Conservation (phyloP, 53 echinoderm and acorn worm species). For the Zoroaster sp. region DNA sequence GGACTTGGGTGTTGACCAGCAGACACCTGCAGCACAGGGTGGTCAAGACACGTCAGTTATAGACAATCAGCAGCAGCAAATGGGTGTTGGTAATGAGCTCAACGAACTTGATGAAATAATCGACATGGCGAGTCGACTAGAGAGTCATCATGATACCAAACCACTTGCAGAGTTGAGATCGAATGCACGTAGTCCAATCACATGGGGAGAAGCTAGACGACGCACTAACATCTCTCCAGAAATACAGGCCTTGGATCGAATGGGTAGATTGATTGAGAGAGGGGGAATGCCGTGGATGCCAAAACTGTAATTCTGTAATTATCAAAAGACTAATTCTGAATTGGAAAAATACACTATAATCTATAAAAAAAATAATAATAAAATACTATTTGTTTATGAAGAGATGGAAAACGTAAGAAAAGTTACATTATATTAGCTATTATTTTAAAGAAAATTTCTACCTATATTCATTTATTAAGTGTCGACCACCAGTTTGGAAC, state of each 20-base stretch:
- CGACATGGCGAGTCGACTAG: neutral
- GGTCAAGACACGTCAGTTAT: neutral
- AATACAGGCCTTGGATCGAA: neutral
- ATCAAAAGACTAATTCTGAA: no score
- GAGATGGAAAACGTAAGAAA: no score
- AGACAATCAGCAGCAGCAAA: neutral
- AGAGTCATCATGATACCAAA: neutral
- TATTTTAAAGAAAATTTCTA: no score
- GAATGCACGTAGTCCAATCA: neutral
- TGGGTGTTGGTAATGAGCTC: neutral
- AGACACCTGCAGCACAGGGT: neutral
- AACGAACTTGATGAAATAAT: slow-evolving; percentile 31
- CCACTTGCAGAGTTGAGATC: neutral
- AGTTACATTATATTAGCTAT: no score
- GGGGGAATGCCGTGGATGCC: slow-evolving; percentile 19
- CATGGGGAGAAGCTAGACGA: neutral
- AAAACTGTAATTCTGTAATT: neutral
- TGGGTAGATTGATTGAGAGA: neutral
- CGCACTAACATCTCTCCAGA: neutral
- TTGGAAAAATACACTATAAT: no score
- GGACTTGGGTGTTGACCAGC: neutral
- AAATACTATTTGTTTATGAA: no score
- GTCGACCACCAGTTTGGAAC: no score
- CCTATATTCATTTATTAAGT: no score
- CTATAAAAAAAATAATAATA: no score